Conservation (phyloP, 2,113 vertebrate genomes). For the Phylloscopus trochilus region DNA sequence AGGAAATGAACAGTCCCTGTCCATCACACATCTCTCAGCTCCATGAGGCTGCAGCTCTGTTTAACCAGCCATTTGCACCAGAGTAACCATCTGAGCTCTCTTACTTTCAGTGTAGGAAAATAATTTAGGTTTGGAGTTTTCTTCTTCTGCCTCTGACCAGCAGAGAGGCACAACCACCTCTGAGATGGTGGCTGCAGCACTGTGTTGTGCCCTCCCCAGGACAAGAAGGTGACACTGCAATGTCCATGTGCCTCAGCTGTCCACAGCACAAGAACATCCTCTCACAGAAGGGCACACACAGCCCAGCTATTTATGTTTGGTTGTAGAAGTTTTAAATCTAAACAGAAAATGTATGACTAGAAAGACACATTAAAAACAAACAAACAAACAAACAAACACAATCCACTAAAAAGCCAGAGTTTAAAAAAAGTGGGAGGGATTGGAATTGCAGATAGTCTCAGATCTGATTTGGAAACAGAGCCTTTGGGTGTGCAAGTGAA, state of each 20-base stretch:
- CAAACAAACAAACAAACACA: neutral
- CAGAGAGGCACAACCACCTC: neutral
- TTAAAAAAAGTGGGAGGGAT: neutral
- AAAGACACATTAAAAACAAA: neutral
- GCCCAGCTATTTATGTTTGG: neutral
- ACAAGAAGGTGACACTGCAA: neutral
- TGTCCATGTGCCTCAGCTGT: accelerated
- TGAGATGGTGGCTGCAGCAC: neutral
- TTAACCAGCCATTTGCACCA: neutral
- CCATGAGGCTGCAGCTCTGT: neutral
- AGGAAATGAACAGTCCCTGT: neutral
- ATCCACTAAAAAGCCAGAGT: too few relatives aligned
- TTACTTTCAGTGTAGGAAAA: neutral
- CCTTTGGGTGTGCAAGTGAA: neutral
- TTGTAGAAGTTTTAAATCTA: neutral
- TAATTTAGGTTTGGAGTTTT: neutral
- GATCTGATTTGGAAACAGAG: neutral
- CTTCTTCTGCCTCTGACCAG: neutral
- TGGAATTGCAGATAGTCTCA: neutral
- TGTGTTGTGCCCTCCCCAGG: neutral
- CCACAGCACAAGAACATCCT: neutral
- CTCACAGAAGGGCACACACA: neutral
- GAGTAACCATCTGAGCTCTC: neutral
- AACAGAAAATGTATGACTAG: neutral
- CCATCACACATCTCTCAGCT: neutral